Conservation (phyloP, 2,113 vertebrate genomes). For the Otolemur garnettii region DNA sequence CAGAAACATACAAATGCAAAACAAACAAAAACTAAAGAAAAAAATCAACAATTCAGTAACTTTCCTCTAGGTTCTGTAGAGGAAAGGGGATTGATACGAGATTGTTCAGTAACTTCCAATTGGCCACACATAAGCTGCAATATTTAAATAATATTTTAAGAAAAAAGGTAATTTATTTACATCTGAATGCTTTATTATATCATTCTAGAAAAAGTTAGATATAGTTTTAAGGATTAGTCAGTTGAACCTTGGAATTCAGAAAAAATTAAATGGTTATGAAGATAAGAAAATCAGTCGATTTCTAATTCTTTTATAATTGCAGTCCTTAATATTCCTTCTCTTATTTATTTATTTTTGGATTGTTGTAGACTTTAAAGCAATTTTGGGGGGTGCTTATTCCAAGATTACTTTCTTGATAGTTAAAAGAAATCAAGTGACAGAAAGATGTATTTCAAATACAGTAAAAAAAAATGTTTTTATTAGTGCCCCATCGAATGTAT, state of each 20-base stretch:
- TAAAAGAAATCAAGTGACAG: neutral
- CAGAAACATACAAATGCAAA: neutral
- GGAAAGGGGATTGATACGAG: neutral
- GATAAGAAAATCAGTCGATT: slow-evolving; percentile 20
- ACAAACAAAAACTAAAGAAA: neutral
- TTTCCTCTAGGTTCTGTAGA: neutral
- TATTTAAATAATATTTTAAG: neutral
- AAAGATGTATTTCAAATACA: neutral
- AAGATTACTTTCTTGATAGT: neutral
- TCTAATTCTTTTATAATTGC: neutral
- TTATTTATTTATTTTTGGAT: neutral
- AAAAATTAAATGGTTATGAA: neutral
- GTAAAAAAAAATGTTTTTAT: neutral
- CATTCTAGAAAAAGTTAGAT: neutral
- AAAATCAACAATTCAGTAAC: neutral
- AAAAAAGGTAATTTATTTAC: neutral
- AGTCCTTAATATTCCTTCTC: neutral
- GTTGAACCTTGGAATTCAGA: neutral
- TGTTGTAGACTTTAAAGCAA: neutral
- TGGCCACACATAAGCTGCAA: neutral
- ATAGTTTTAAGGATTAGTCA: neutral
- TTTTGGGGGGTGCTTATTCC: neutral
- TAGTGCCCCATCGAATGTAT: slow-evolving; percentile 20
- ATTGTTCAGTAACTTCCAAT: neutral
- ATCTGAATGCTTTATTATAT: neutral